Conservation (phyloP, 2,888 invertebrate species). For the Cepaea hortensis region DNA sequence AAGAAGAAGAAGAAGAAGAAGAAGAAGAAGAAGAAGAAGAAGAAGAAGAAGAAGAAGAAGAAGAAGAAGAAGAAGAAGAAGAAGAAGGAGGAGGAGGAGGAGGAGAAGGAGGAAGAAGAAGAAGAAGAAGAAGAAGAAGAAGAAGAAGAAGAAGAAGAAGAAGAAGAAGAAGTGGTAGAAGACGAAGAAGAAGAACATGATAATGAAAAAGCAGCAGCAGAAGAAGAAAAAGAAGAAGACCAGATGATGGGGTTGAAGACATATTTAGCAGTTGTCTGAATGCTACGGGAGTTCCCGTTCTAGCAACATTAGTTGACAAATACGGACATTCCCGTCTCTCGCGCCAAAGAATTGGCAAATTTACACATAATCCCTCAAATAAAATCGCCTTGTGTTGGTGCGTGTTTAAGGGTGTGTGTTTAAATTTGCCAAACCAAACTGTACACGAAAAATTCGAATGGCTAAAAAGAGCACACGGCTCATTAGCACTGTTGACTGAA, state of each 20-base stretch:
- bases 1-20: constrained; percentile 9
- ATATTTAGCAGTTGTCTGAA: not conserved
- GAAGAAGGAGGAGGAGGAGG: not conserved
- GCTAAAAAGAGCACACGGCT: too few relatives aligned
- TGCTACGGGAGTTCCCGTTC: too few relatives aligned
- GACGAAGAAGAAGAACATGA: not conserved
- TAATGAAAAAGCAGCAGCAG: not conserved
- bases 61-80: constrained; percentile 3
- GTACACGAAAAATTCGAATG: too few relatives aligned
- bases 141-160: constrained; percentile 2
- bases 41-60: not conserved
- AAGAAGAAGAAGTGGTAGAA: not conserved
- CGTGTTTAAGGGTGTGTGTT: too few relatives aligned
- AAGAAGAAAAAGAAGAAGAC: not conserved
- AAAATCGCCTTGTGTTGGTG: too few relatives aligned
- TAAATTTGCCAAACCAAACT: too few relatives aligned
- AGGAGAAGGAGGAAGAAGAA: not conserved
- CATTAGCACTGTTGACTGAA: too few relatives aligned
- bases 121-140: not conserved
- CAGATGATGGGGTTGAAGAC: not conserved
- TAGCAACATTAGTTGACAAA: too few relatives aligned
- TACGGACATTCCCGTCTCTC: too few relatives aligned
- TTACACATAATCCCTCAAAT: too few relatives aligned
- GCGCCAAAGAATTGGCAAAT: too few relatives aligned
- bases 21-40: not conserved